Evolutionary conservation across 2,113 vertebrate species (phyloP).

Genomic region (Onychostruthus taczanowskii): DNA sequence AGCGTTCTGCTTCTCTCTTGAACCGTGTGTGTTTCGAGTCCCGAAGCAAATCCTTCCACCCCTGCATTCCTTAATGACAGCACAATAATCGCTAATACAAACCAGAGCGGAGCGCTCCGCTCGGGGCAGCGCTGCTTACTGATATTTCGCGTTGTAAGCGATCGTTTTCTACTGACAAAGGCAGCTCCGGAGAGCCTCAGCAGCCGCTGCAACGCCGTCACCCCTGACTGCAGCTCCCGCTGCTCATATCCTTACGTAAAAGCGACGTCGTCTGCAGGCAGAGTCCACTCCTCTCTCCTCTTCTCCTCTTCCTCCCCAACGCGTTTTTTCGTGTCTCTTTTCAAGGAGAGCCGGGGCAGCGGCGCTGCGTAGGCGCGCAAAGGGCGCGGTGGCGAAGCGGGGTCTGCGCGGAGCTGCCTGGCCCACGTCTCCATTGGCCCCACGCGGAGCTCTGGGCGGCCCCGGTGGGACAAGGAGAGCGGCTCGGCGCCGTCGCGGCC

Average conservation of each 20-base stretch:
- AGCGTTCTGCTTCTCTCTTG: not conserved
- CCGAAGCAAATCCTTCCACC: not conserved
- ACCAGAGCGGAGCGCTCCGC: slow-evolving; percentile 1
- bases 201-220: not conserved
- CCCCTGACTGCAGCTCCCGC: not conserved
- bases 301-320: not conserved
- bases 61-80: slow-evolving; percentile 17
- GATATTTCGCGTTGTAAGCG: not conserved
- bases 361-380: not conserved
- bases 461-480: not conserved
- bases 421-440: not conserved
- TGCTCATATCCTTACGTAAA: not conserved
- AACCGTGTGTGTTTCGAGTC: not conserved
- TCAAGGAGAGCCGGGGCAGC: not conserved
- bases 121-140: not conserved
- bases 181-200: not conserved
- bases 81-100: not conserved
- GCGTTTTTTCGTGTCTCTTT: not conserved
- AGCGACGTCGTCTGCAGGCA: not conserved
- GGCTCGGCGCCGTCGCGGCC: not conserved
- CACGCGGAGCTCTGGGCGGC: not conserved
- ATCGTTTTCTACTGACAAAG: not conserved
- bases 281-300: not conserved
- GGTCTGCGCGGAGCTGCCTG: not conserved
- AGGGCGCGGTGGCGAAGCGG: not conserved